Evolutionary conservation across 92 coral and sea anemone species (phyloP), one percentile per base, ranked within the genome.

Genomic region (Epizoanthus stellaris): DNA sequence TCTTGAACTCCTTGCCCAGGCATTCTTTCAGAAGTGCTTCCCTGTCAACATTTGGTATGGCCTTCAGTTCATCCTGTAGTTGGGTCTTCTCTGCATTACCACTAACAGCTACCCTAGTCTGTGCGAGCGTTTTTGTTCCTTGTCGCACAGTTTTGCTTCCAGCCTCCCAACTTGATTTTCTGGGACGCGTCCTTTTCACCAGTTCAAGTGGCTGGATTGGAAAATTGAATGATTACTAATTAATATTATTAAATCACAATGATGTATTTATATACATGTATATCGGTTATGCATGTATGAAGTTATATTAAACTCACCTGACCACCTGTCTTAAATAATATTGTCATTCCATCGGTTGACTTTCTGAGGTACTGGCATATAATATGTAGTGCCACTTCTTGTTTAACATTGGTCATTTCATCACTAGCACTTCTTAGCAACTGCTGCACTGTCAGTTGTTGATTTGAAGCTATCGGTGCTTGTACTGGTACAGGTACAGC

Each of bases 1-100:
- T 73, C 45, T 87, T 87, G 52, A 64, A 82, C 4, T 87, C 90
- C 54, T 87, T 87, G 0, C 90, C 90, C 45, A 87, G 80, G 71
- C 61, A 62, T 53, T 82, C 77, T 82, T 81, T 87, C 53, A 87
- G 73, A 11, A 87, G 49, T 7, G 75, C 86, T 81, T 87, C 90
- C 19, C 82, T 73, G 5, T 80, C 76, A 8, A 58, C 3, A 72
- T 56, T 64, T 3, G 56, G 75, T 54, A 87, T 72, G 53, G 70
- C 86, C 72, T 61, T 71, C 0, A 87, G 82, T 81, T 87, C 82
- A 73, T 87, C 90, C 3, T 40, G 70, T 17, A 80, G 75, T 71
- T 87, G 86, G 10, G 74, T 72, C n/a, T 76, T 80, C 9, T 62
- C 81, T 17, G 87, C 87, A 81, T 75, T 57, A 6, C 85, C 90